Percentiles rank a stretch among this genome's conserved stretches.
phyloP scores from a whole-genome alignment of 2,113 vertebrate genomes.

The Psophia crepitans region DNA sequence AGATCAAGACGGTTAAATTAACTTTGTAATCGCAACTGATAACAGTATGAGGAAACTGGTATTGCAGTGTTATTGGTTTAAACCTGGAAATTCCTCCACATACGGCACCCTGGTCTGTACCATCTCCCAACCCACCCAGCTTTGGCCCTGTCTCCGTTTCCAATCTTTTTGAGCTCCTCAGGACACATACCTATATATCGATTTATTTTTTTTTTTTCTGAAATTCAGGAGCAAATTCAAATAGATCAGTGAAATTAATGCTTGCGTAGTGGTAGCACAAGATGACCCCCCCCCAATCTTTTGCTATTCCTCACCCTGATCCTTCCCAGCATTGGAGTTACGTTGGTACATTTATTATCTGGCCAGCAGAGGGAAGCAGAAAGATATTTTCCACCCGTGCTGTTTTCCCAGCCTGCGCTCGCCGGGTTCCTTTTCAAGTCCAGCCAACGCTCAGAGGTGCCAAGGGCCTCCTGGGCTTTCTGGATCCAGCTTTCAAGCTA shows the following conservation, averaged over 20 bases:
- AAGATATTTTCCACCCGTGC: not conserved
- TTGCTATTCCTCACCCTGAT: fast-evolving
- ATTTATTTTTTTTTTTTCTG: not conserved
- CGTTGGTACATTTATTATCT: not conserved
- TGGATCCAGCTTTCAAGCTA: not conserved
- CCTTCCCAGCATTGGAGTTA: fast-evolving
- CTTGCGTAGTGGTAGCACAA: too few relatives aligned
- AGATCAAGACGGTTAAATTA: not conserved
- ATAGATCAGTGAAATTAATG: too few relatives aligned
- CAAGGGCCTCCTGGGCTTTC: not conserved
- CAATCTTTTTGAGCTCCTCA: not conserved
- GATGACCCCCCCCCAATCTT: not conserved
- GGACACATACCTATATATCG: not conserved
- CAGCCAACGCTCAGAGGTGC: not conserved
- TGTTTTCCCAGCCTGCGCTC: not conserved
- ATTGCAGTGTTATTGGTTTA: not conserved
- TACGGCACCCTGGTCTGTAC: fast-evolving
- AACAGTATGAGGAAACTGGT: not conserved
- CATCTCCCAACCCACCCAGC: not conserved
- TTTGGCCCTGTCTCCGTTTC: not conserved
- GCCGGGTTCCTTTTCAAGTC: not conserved
- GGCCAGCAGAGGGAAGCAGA: slow-evolving; percentile 60
- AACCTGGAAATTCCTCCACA: not conserved
- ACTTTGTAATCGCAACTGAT: not conserved
- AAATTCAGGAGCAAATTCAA: not conserved